Percentiles rank a stretch among this genome's conserved stretches.
These are phyloP conservation scores for Percopsis transmontana DNA, from an alignment of 2,113 vertebrate species.

Conservation along the genomic window DNA sequence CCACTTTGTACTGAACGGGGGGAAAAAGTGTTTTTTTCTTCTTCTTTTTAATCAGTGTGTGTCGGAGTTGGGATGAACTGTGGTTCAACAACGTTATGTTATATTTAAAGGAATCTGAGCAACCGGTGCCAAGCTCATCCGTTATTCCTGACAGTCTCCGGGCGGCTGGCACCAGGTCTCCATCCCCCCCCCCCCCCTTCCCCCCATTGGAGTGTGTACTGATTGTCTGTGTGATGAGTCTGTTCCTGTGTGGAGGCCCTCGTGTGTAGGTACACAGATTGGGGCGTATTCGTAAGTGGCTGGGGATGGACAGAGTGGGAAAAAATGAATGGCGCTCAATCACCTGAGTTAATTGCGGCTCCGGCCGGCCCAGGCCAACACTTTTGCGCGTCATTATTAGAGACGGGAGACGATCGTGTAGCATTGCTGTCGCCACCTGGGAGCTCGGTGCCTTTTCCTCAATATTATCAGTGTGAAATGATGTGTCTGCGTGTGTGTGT, in stretches of 20 bases:
- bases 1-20: no score
- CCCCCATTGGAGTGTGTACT: slow-evolving; percentile 11
- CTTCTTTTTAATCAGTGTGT: slow-evolving; percentile 56
- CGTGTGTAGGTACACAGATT: slow-evolving; percentile 18
- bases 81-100: slow-evolving; percentile 67
- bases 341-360: slow-evolving; percentile 64
- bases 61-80: slow-evolving; percentile 65
- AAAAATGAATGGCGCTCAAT: slow-evolving; percentile 13
- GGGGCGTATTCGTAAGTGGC: background rate
- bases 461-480: slow-evolving; percentile 79
- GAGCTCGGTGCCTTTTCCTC: slow-evolving; percentile 83
- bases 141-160: slow-evolving; percentile 69
- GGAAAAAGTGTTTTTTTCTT: background rate
- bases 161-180: slow-evolving; percentile 37
- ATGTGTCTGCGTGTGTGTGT: slow-evolving; percentile 22
- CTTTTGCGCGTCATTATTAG: slow-evolving; percentile 59
- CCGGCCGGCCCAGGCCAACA: slow-evolving; percentile 50
- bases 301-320: background rate
- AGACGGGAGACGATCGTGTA: slow-evolving; percentile 76
- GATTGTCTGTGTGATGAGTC: slow-evolving; percentile 63
- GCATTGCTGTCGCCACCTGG: slow-evolving; percentile 84
- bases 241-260: slow-evolving; percentile 6
- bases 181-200: slow-evolving; percentile 36
- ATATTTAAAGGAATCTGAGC: slow-evolving; percentile 68
- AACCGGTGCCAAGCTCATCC: slow-evolving; percentile 59